phyloP scores from a whole-genome alignment of 2,113 vertebrate species.

The Eonycteris spelaea region DNA sequence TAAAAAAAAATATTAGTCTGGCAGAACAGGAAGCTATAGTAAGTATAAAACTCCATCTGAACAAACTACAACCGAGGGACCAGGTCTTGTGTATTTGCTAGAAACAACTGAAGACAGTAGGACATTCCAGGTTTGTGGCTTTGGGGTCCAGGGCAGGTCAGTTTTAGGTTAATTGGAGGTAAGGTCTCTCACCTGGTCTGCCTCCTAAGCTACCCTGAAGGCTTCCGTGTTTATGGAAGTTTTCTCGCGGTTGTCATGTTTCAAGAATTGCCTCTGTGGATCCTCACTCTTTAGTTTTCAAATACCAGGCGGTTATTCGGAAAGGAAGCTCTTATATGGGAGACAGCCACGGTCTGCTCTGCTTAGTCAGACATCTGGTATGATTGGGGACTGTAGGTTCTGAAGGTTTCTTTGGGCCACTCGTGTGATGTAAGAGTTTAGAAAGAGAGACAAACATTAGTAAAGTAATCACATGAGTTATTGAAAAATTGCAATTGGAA shows the following conservation, averaged over 20 bases:
- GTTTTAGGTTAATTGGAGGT: not conserved
- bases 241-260: not conserved
- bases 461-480: not conserved
- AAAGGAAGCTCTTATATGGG: not conserved
- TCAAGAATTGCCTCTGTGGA: not conserved
- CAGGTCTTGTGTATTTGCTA: not conserved
- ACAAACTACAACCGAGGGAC: not conserved
- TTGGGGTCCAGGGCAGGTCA: not conserved
- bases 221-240: not conserved
- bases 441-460: not conserved
- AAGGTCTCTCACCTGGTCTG: not conserved
- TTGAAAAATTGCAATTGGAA: not conserved
- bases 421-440: not conserved
- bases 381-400: not conserved
- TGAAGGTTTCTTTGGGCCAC: too few species aligned
- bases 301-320: too few species aligned
- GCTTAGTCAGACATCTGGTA: not conserved
- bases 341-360: too few species aligned
- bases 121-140: not conserved
- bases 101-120: too few species aligned
- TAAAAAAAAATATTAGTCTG: not conserved
- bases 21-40: not conserved
- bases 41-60: not conserved
- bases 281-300: not conserved
- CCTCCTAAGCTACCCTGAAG: not conserved